Evolutionary conservation across 2,888 invertebrate genomes (phyloP).

Genomic region (Pseudococcus longispinus): DNA sequence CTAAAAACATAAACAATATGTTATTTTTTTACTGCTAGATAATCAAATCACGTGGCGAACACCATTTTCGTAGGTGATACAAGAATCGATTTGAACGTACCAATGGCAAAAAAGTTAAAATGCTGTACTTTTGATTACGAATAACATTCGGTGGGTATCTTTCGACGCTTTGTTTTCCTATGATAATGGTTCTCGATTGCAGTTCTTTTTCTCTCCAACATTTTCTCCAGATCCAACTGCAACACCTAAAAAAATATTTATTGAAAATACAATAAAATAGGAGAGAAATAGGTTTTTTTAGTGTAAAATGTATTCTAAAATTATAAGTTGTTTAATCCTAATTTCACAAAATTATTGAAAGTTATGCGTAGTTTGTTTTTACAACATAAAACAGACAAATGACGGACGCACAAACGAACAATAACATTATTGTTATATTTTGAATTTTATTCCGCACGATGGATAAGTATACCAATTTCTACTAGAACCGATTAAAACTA

Average conservation of each 20-base stretch:
- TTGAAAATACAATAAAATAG: neutral
- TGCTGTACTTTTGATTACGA: slow-evolving; percentile 97
- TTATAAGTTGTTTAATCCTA: no score
- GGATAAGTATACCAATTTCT: no score
- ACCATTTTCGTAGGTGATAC: no score
- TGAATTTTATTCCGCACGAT: no score
- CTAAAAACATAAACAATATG: slow-evolving; percentile 62
- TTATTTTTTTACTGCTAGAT: neutral
- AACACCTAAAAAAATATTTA: slow-evolving; percentile 70
- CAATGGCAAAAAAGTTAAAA: slow-evolving; percentile 85
- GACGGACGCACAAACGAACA: no score
- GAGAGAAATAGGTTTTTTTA: neutral
- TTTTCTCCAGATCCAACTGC: slow-evolving; percentile 75
- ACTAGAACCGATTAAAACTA: no score
- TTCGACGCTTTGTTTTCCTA: slow-evolving; percentile 79
- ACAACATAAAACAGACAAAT: no score
- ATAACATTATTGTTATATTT: no score
- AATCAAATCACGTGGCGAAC: no score
- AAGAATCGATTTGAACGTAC: slow-evolving; percentile 61
- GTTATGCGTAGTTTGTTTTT: no score
- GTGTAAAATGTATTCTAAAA: no score
- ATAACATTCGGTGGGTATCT: slow-evolving; percentile 95
- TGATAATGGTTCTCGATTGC: slow-evolving; percentile 76
- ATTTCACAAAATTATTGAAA: no score
- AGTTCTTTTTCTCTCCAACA: slow-evolving; percentile 78